These are phyloP conservation scores for Gymnorhina tibicen DNA, from an alignment of 2,113 vertebrate genomes.

Conservation along the genomic window DNA sequence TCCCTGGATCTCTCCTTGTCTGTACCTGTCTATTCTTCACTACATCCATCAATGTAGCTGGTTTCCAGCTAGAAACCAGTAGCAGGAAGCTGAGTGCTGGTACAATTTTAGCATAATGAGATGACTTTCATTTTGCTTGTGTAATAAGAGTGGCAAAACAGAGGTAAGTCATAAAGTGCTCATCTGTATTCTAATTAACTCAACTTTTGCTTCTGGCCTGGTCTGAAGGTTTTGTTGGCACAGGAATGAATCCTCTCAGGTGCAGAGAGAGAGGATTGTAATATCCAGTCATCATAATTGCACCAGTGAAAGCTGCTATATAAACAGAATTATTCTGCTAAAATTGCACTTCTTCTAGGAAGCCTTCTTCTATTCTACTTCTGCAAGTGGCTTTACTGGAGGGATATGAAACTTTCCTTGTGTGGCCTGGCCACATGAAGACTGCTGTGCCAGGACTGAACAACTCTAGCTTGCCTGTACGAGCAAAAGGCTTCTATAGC, in stretches of 20 bases:
- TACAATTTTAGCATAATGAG: constrained; percentile 28
- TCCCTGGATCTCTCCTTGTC: constrained; percentile 23
- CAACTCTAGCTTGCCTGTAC: background rate
- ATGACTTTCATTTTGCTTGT: constrained; percentile 34
- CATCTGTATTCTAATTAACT: constrained; percentile 60
- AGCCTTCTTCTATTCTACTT: background rate
- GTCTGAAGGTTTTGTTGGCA: constrained; percentile 50
- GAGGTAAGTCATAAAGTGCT: constrained; percentile 43
- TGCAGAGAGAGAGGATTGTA: constrained; percentile 29
- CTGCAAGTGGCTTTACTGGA: background rate
- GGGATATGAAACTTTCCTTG: background rate
- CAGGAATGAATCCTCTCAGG: constrained; percentile 43
- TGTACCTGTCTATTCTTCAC: constrained; percentile 2
- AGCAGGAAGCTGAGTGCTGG: constrained; percentile 1
- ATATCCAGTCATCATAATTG: constrained; percentile 57
- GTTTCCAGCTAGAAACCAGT: constrained; percentile 36
- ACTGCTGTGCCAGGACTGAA: background rate
- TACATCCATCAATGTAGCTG: background rate
- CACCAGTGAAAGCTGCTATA: constrained; percentile 48
- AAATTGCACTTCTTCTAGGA: constrained; percentile 50
- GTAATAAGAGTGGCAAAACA: constrained; percentile 30
- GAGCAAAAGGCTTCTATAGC: background rate
- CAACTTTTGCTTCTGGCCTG: constrained; percentile 45
- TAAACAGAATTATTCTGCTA: constrained; percentile 58
- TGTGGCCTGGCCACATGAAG: background rate